Conservation (phyloP, 1,140 invertebrate species). For the Micrasema longulum region DNA sequence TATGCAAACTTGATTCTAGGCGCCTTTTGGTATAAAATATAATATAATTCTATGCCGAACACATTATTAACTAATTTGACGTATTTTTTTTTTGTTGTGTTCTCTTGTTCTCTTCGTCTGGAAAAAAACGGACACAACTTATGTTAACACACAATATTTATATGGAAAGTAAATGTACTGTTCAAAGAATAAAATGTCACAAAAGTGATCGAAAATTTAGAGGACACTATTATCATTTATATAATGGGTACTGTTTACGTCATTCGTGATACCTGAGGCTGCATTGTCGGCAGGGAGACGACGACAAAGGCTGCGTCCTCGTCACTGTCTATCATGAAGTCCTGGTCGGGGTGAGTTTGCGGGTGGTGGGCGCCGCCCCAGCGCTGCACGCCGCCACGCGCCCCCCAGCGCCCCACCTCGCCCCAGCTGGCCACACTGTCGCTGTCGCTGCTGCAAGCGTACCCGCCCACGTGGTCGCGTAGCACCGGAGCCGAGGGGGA, state of each 20-base stretch:
- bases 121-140: too few relatives aligned
- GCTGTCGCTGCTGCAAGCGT: slow-evolving; percentile 12
- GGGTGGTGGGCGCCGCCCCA: slow-evolving; percentile 58
- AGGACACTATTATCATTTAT: too few relatives aligned
- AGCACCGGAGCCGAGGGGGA: not conserved
- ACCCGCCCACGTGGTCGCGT: not conserved
- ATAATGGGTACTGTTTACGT: too few relatives aligned
- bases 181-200: not conserved
- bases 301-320: slow-evolving; percentile 65
- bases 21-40: too few relatives aligned
- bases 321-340: slow-evolving; percentile 66
- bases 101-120: too few relatives aligned
- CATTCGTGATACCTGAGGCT: slow-evolving; percentile 58
- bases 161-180: too few relatives aligned
- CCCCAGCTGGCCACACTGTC: slow-evolving; percentile 30
- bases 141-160: too few relatives aligned
- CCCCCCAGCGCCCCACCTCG: slow-evolving; percentile 31
- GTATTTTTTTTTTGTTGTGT: too few relatives aligned
- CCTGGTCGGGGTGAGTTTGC: slow-evolving; percentile 59
- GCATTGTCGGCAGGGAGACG: slow-evolving; percentile 63
- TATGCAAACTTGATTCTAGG: too few relatives aligned
- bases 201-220: too few relatives aligned
- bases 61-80: too few relatives aligned
- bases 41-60: too few relatives aligned
- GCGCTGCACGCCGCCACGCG: slow-evolving; percentile 19